Conservation (phyloP, 1,140 invertebrate species). For the Platyura marginata region DNA sequence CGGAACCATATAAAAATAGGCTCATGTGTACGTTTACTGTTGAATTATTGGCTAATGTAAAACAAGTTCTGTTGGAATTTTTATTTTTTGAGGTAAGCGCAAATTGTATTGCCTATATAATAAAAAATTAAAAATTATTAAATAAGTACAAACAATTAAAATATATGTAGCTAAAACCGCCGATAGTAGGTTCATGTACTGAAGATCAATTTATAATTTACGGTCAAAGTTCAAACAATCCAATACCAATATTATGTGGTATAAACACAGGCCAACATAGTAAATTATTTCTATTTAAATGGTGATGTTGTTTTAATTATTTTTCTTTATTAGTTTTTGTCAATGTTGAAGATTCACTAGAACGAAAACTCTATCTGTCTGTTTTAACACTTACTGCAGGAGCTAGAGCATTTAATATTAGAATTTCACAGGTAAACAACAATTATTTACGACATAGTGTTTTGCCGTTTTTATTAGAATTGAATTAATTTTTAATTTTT, state of each 20-base stretch:
- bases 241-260: slow-evolving; percentile 51
- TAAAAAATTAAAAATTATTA: background rate
- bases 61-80: slow-evolving; percentile 50
- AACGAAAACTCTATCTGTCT: slow-evolving; percentile 38
- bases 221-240: slow-evolving; percentile 45
- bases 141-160: background rate
- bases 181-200: slow-evolving; percentile 42
- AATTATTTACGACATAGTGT: too few relatives aligned
- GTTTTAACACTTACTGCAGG: slow-evolving; percentile 35
- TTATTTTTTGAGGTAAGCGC: slow-evolving; percentile 40
- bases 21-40: slow-evolving; percentile 40
- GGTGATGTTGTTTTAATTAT: slow-evolving; percentile 1
- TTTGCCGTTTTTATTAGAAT: too few relatives aligned
- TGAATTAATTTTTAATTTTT: too few relatives aligned
- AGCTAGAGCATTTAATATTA: slow-evolving; percentile 39
- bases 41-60: slow-evolving; percentile 35
- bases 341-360: slow-evolving; percentile 37
- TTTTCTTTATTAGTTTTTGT: slow-evolving; percentile 42
- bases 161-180: slow-evolving; percentile 36
- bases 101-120: background rate
- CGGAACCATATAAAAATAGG: slow-evolving; percentile 17
- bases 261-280: slow-evolving; percentile 55
- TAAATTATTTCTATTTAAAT: slow-evolving; percentile 20
- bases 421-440: slow-evolving; percentile 33
- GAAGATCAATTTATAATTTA: slow-evolving; percentile 47